phyloP scores from a whole-genome alignment of 1,140 invertebrate species.

The Drosophila pseudoananassae region DNA sequence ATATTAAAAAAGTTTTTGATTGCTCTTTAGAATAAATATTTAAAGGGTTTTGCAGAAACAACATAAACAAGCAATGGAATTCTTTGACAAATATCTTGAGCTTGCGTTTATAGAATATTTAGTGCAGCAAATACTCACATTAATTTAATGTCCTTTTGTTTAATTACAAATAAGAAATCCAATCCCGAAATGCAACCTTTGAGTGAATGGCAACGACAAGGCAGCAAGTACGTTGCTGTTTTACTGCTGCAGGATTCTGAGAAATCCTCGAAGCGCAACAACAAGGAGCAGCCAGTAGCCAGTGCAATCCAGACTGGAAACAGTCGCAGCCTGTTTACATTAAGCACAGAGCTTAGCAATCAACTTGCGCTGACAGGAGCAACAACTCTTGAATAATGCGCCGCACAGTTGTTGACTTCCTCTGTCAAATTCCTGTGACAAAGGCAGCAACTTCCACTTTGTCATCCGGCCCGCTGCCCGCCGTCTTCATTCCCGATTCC shows the following conservation, averaged over 20 bases:
- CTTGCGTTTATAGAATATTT: not conserved
- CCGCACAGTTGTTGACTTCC: constrained; percentile 59
- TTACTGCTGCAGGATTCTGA: not conserved
- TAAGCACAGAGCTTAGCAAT: constrained; percentile 42
- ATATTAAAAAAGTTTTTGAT: not conserved
- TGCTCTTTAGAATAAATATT: not conserved
- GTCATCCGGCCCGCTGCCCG: constrained; percentile 8
- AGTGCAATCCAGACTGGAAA: constrained; percentile 1
- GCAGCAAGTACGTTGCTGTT: not conserved
- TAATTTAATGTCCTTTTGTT: not conserved
- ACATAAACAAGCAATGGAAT: too few relatives aligned
- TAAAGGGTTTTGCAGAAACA: not conserved
- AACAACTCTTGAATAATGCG: constrained; percentile 61
- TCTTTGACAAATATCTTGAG: too few relatives aligned
- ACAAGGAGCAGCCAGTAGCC: not conserved
- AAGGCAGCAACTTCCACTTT: constrained; percentile 44
- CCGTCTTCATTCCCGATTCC: not conserved
- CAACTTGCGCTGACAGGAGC: constrained; percentile 38
- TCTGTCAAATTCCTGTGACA: constrained; percentile 52
- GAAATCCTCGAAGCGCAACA: not conserved
- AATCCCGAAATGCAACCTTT: not conserved
- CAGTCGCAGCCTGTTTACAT: constrained; percentile 36
- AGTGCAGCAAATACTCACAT: not conserved
- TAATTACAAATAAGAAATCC: not conserved
- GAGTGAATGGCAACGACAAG: too few relatives aligned